Base-by-base conservation (phyloP, 2,797 vertebrate genomes). In the Garrulus glandarius region DNA sequence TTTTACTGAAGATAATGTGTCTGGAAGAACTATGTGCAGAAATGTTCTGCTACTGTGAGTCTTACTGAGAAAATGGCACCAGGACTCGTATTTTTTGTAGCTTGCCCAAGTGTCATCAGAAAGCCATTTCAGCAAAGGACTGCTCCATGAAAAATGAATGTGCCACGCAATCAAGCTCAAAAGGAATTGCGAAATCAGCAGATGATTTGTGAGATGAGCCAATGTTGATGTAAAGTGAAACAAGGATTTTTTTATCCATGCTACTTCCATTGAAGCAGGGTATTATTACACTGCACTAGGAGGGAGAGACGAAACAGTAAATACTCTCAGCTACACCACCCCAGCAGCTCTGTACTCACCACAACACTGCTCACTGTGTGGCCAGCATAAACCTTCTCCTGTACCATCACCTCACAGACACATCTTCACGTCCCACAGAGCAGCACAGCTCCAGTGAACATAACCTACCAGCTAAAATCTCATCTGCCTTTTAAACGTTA, bases 51-150 rank as follows among this genome's bases (percentile, higher is more conserved):
- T 90, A 29, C 87, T 69, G 27, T 84, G 90, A 80, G n/a, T 65
- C 90, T 90, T 85, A 56, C 72, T 82, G 83, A 78, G 87, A 92
- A 97, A 95, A 96, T 72, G 72, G 64, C 87, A 89, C 47, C 32
- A 83, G 71, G 89, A 86, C 21, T 46, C 30, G 0, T 36, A 37
- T 91, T 88, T 92, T 78, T 84, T 56, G 15, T 55, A 92, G 64
- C 56, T 68, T 84, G 77, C 23, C 82, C 44, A 46, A 18, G 37
- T 82, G 50, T 74, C 80, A 83, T 69, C 70, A 83, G 67, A 72
- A 94, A 94, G 26, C 57, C 67, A 84, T 81, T 93, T 67, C 80
- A 91, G 53, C n/a, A 69, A 64, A 34, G 32, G 91, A 32, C 3
- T 72, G 30, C 29, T 78, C 74, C 56, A 34, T 46, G 69, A 91